These are phyloP conservation scores for Zosterops borbonicus DNA, from an alignment of 2,113 vertebrate species.

Conservation along the genomic window DNA sequence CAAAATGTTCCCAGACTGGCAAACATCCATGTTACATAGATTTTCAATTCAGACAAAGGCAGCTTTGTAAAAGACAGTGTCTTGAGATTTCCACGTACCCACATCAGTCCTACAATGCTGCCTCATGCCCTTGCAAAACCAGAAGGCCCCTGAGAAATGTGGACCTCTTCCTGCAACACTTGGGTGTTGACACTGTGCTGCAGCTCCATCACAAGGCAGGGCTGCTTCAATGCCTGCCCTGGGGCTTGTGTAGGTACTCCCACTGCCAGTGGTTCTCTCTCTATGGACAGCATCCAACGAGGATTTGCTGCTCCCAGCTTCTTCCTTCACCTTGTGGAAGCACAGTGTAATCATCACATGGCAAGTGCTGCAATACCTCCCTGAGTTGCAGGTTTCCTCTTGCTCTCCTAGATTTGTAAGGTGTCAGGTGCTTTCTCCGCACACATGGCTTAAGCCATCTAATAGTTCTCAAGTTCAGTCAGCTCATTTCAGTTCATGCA, in stretches of 20 bases:
- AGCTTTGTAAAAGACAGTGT: not conserved
- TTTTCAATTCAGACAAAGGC: not conserved
- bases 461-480: not conserved
- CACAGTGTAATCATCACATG: not conserved
- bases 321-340: not conserved
- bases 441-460: not conserved
- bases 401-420: not conserved
- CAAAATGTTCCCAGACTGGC: not conserved
- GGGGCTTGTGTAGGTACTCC: fast-evolving
- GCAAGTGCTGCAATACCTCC: not conserved
- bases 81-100: not conserved
- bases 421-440: not conserved
- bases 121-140: not conserved
- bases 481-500: not conserved
- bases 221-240: not conserved
- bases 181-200: not conserved
- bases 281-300: not conserved
- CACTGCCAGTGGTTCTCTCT: not conserved
- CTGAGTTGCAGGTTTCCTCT: not conserved
- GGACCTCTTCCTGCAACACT: not conserved
- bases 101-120: not conserved
- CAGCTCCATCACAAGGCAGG: not conserved
- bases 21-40: not conserved
- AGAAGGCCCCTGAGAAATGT: not conserved
- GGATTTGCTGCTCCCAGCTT: not conserved